Evolutionary conservation across 2,888 invertebrate species (phyloP).

Genomic region (Gortyna flavago): DNA sequence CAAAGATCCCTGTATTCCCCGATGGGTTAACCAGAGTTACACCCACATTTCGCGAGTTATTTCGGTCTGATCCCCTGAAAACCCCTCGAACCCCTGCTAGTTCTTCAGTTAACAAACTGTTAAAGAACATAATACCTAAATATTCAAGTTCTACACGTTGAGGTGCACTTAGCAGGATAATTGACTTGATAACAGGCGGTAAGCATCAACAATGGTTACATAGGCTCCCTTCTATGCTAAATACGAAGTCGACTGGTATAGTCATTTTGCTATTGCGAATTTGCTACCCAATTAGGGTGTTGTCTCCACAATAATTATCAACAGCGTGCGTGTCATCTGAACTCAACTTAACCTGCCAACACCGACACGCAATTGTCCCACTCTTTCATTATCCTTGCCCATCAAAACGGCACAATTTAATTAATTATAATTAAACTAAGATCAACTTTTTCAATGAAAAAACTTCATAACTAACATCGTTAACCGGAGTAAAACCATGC

Average conservation of each 20-base stretch:
- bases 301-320: conserved; percentile 14
- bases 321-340: not conserved
- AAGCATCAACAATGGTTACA: not conserved
- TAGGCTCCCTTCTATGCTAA: too few relatives aligned
- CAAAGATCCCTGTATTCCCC: not conserved
- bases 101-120: not conserved
- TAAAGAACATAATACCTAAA: not conserved
- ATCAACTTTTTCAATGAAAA: conserved; percentile 40
- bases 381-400: conserved; percentile 6
- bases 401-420: conserved; percentile 34
- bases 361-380: conserved; percentile 4
- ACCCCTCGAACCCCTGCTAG: too few relatives aligned
- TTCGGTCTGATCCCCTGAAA: too few relatives aligned
- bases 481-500: conserved; percentile 31
- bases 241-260: not conserved
- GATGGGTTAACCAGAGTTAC: not conserved
- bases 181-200: not conserved
- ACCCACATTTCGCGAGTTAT: not conserved
- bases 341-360: not conserved
- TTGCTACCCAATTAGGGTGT: conserved; percentile 19
- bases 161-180: not conserved
- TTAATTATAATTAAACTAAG: conserved; percentile 39
- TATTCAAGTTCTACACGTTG: not conserved
- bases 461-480: conserved; percentile 60
- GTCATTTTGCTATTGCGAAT: conserved; percentile 1